Conservation (phyloP, 2,113 vertebrate genomes). For the Cyphomyrus discorhynchus region DNA sequence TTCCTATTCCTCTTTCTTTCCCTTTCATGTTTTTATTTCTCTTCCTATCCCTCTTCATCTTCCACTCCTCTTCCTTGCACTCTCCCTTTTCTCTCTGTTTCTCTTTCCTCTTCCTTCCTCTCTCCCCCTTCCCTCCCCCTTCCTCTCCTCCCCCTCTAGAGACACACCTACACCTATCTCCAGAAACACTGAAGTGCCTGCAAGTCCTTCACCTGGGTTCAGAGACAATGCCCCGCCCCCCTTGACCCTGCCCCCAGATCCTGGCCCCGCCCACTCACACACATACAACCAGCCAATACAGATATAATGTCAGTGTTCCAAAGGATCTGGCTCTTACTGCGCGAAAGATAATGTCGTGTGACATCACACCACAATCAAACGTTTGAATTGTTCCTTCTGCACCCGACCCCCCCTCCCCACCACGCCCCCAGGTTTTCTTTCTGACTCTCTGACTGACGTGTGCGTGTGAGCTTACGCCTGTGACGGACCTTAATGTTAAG, state of each 20-base stretch:
- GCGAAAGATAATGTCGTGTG: neutral
- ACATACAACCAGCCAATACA: neutral
- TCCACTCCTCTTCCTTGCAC: neutral
- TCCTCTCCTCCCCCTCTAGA: neutral
- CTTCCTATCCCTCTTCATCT: neutral
- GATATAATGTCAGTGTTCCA: neutral
- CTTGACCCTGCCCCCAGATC: neutral
- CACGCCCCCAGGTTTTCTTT: neutral
- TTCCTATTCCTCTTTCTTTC: neutral
- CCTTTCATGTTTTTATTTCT: neutral
- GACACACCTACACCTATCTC: conserved; percentile 10
- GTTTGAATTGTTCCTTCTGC: neutral
- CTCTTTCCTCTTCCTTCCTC: neutral
- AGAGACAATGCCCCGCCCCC: neutral
- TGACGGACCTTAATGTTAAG: neutral
- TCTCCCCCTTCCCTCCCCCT: neutral
- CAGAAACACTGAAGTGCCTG: conserved; percentile 48
- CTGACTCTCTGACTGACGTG: neutral
- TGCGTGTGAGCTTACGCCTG: neutral
- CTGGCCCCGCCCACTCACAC: neutral
- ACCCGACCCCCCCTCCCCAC: neutral
- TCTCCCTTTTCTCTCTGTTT: neutral
- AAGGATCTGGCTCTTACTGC: neutral
- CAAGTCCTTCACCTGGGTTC: conserved; percentile 29
- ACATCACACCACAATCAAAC: neutral